Evolutionary conservation across 2,888 invertebrate species (phyloP).

Genomic region (Fissipunctia ypsillon): DNA sequence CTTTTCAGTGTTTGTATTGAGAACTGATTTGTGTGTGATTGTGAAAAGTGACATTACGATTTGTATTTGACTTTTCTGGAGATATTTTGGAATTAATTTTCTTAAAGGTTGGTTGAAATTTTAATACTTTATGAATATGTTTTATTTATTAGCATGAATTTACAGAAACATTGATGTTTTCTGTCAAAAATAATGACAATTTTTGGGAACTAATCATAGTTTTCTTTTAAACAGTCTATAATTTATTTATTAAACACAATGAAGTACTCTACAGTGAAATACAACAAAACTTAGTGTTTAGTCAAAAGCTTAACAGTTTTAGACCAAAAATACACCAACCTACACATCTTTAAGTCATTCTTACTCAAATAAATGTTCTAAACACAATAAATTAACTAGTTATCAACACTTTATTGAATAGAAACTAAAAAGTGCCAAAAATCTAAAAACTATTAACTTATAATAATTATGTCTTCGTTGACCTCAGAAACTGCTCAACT

Average conservation of each 20-base stretch:
- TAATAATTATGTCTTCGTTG: slow-evolving; percentile 2
- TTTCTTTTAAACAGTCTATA: background rate
- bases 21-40: slow-evolving; percentile 32
- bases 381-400: background rate
- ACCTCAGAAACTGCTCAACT: background rate
- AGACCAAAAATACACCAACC: background rate
- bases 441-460: background rate
- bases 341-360: background rate
- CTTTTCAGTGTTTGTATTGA: slow-evolving; percentile 22
- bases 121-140: background rate
- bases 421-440: background rate
- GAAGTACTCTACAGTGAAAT: background rate
- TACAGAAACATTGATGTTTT: background rate
- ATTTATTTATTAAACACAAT: background rate
- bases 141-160: background rate
- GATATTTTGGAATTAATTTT: slow-evolving; percentile 48
- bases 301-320: background rate
- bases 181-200: too few species aligned
- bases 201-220: background rate
- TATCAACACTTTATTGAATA: background rate
- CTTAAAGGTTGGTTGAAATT: slow-evolving; percentile 41
- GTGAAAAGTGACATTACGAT: slow-evolving; percentile 49
- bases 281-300: background rate
- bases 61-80: slow-evolving; percentile 18
- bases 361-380: background rate